phyloP scores from a whole-genome alignment of 2,888 invertebrate genomes.

The Drosophila setosimentum region DNA sequence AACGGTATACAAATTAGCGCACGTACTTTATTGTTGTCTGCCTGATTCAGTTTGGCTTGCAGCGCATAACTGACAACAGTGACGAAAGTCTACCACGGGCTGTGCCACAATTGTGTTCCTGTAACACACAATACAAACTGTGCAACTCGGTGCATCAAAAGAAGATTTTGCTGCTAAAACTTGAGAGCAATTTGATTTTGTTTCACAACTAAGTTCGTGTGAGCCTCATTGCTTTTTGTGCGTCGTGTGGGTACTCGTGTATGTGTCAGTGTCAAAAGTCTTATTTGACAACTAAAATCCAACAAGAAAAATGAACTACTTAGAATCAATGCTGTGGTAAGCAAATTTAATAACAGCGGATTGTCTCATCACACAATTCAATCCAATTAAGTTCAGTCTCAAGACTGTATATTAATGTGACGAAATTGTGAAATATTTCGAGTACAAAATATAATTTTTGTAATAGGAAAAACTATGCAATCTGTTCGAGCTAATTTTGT shows the following conservation, averaged over 20 bases:
- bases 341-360: constrained; percentile 20
- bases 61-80: constrained; percentile 72
- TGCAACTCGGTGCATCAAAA: constrained; percentile 25
- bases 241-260: neutral
- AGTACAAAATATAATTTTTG: too few relatives aligned
- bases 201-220: constrained; percentile 42
- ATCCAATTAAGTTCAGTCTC: constrained; percentile 22
- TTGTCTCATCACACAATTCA: constrained; percentile 1
- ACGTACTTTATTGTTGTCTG: constrained; percentile 36
- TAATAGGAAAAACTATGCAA: too few relatives aligned
- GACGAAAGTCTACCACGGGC: constrained; percentile 47
- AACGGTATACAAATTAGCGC: constrained; percentile 38
- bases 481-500: neutral
- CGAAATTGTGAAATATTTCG: neutral
- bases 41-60: constrained; percentile 67
- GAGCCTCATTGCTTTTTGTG: constrained; percentile 3
- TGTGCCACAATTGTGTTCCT: constrained; percentile 24
- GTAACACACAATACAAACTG: constrained; percentile 31
- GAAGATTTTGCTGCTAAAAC: constrained; percentile 39
- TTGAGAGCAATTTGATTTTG: constrained; percentile 52
- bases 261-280: constrained; percentile 10
- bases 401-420: neutral
- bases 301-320: constrained; percentile 72
- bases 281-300: constrained; percentile 7
- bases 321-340: constrained; percentile 82